phyloP scores from a whole-genome alignment of 2,888 invertebrate genomes.

The Empis stercorea region DNA sequence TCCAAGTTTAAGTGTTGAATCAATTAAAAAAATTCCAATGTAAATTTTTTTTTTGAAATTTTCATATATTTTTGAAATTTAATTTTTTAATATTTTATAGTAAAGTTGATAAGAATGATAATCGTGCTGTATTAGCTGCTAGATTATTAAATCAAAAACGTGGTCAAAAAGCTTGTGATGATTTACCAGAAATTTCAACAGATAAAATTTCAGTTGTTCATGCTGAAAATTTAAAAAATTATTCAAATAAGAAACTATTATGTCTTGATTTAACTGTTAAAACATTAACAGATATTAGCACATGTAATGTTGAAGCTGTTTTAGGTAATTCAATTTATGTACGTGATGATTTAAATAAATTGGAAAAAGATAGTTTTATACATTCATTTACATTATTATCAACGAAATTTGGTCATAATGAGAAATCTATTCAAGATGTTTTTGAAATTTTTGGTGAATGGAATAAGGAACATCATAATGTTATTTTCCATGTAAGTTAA shows the following conservation, averaged over 20 bases:
- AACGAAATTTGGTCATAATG: slow-evolving; percentile 26
- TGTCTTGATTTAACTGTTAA: slow-evolving; percentile 28
- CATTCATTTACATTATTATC: slow-evolving; percentile 30
- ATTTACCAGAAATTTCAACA: slow-evolving; percentile 17
- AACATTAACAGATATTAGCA: slow-evolving; percentile 25
- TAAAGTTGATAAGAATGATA: slow-evolving; percentile 22
- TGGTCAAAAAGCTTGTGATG: slow-evolving; percentile 23
- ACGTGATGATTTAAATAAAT: slow-evolving; percentile 19
- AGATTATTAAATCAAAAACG: slow-evolving; percentile 28
- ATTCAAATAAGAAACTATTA: slow-evolving; percentile 28
- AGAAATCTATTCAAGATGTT: slow-evolving; percentile 26
- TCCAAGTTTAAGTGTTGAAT: slow-evolving; percentile 21
- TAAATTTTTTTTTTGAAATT: slow-evolving; percentile 16
- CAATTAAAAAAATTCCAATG: slow-evolving; percentile 25
- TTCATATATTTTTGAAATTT: background rate
- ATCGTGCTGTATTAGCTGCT: slow-evolving; percentile 27
- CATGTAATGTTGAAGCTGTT: slow-evolving; percentile 30
- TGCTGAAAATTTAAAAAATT: slow-evolving; percentile 23
- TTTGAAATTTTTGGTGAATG: slow-evolving; percentile 32
- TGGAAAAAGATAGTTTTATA: slow-evolving; percentile 30
- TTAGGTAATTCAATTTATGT: slow-evolving; percentile 28
- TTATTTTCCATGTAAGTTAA: slow-evolving; percentile 29
- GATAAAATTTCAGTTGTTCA: slow-evolving; percentile 26
- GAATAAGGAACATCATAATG: slow-evolving; percentile 22
- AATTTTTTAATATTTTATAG: slow-evolving; percentile 14